Evolutionary conservation across 2,888 invertebrate genomes (phyloP).

Genomic region (Aleiodes testaceus): DNA sequence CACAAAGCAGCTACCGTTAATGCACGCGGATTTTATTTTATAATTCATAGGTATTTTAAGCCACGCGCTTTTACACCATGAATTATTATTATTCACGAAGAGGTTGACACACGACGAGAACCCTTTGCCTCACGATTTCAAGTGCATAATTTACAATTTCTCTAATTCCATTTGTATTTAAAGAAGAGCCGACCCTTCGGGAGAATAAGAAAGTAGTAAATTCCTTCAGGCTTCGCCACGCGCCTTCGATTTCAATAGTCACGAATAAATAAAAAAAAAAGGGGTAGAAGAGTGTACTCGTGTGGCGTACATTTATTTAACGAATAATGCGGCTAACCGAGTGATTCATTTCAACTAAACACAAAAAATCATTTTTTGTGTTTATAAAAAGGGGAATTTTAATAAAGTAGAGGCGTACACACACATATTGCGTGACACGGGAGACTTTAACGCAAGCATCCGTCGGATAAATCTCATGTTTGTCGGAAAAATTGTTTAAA

Average conservation of each 20-base stretch:
- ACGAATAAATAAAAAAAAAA: slow-evolving; percentile 26
- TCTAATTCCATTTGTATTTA: slow-evolving; percentile 1
- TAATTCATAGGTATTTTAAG: slow-evolving; percentile 43
- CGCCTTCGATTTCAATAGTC: slow-evolving; percentile 31
- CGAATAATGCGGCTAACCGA: slow-evolving; percentile 8
- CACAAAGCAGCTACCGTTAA: slow-evolving; percentile 26
- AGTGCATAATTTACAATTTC: slow-evolving; percentile 24
- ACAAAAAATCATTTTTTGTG: neutral
- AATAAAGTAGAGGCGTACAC: slow-evolving; percentile 26
- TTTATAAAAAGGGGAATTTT: neutral
- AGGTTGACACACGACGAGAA: slow-evolving; percentile 9
- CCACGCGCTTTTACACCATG: slow-evolving; percentile 35
- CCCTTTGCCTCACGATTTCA: slow-evolving; percentile 1
- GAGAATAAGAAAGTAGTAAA: neutral
- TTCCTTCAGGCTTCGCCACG: slow-evolving; percentile 8
- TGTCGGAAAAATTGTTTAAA: too few relatives aligned
- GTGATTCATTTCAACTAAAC: slow-evolving; percentile 2
- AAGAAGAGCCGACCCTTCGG: slow-evolving; percentile 1
- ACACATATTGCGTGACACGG: slow-evolving; percentile 47
- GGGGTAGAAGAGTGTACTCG: too few relatives aligned
- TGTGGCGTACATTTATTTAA: slow-evolving; percentile 36
- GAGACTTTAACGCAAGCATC: slow-evolving; percentile 69
- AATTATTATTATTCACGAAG: neutral
- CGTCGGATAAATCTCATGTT: slow-evolving; percentile 58
- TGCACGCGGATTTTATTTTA: neutral